Percentiles rank a stretch among this genome's conserved stretches.
Evolutionary conservation across 1,140 invertebrate genomes (phyloP).

Genomic region (Caerostris extrusa): DNA sequence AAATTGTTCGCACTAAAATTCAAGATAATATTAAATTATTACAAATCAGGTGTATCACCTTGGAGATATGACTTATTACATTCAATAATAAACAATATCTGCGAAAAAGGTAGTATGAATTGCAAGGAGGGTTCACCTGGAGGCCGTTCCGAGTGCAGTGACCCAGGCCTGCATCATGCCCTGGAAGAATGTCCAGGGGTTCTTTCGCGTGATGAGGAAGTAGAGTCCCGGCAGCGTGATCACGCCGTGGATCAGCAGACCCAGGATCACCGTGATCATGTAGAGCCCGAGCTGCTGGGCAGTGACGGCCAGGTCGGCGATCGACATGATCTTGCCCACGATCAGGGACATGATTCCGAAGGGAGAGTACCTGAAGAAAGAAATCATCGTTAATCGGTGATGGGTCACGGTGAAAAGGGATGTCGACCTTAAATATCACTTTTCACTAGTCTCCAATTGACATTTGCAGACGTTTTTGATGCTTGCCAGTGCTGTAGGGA

Average conservation of each 20-base stretch:
- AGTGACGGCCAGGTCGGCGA: constrained; percentile 83
- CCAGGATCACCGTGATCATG: constrained; percentile 83
- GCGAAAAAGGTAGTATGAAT: no score
- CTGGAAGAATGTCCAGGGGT: constrained; percentile 84
- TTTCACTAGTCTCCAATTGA: not conserved
- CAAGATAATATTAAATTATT: no score
- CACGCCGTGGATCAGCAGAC: constrained; percentile 84
- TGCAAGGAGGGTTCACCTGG: constrained; percentile 79
- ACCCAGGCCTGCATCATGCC: constrained; percentile 86
- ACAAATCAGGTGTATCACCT: no score
- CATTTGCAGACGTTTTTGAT: not conserved
- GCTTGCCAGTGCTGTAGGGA: no score
- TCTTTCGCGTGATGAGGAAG: constrained; percentile 84
- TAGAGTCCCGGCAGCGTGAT: constrained; percentile 84
- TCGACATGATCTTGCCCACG: constrained; percentile 84
- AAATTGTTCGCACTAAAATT: no score
- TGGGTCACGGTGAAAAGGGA: not conserved
- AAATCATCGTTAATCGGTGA: not conserved
- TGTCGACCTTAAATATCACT: not conserved
- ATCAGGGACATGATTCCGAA: constrained; percentile 86
- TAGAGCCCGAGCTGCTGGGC: constrained; percentile 84
- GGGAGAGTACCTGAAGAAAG: constrained; percentile 84
- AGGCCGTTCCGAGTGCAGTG: constrained; percentile 84
- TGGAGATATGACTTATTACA: no score
- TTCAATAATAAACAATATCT: no score